Percentiles rank a stretch among this genome's conserved stretches.
Evolutionary conservation across 2,797 vertebrate genomes (phyloP).

Genomic region (Odontamblyopus lacepedii): DNA sequence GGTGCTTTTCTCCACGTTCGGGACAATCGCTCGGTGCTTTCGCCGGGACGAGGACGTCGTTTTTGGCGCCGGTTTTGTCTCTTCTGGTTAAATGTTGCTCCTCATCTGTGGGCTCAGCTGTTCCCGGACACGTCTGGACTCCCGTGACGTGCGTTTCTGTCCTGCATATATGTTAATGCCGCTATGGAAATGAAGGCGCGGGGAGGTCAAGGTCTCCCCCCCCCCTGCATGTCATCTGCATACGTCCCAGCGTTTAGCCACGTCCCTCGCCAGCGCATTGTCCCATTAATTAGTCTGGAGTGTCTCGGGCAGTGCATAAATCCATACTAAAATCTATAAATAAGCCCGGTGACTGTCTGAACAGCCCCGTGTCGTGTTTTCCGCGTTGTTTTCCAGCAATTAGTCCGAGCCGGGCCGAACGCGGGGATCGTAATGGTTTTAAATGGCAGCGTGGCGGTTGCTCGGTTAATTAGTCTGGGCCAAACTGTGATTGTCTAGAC

Average conservation of each 20-base stretch:
- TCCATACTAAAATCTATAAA: slow-evolving; percentile 60
- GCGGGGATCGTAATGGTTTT: slow-evolving; percentile 24
- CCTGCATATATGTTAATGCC: slow-evolving; percentile 19
- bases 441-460: slow-evolving; percentile 21
- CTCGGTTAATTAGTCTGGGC: slow-evolving; percentile 45
- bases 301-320: slow-evolving; percentile 57
- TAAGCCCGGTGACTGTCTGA: slow-evolving; percentile 49
- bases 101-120: slow-evolving; percentile 8
- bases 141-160: neutral
- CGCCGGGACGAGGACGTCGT: neutral
- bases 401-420: slow-evolving; percentile 27
- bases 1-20: too few species aligned
- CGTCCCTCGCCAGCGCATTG: slow-evolving; percentile 37
- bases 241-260: slow-evolving; percentile 46
- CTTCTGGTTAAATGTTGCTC: neutral
- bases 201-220: neutral
- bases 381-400: slow-evolving; percentile 5
- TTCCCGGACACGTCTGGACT: slow-evolving; percentile 3
- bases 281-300: slow-evolving; percentile 67
- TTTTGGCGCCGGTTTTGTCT: neutral
- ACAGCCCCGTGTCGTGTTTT: slow-evolving; percentile 12
- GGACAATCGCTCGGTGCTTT: neutral
- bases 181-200: neutral
- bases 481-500: slow-evolving; percentile 18
- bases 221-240: slow-evolving; percentile 61